Conservation (phyloP, 1,140 invertebrate genomes). For the Drosophila virilis region DNA sequence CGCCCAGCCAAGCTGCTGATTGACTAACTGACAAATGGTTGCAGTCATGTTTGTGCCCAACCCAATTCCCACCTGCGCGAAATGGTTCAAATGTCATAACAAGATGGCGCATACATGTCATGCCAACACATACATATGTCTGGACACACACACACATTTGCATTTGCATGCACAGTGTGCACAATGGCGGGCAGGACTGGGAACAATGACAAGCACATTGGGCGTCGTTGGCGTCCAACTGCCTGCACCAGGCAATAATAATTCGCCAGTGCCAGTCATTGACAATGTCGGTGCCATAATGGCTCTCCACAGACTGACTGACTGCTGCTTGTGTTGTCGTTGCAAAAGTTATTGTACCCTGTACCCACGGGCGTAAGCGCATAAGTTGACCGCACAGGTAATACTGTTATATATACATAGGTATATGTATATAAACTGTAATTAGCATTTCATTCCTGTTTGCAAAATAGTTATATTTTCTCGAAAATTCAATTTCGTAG, state of each 20-base stretch:
- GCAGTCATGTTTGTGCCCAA: constrained; percentile 39
- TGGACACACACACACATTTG: constrained; percentile 13
- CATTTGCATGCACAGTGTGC: constrained; percentile 31
- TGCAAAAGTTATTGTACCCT: background rate
- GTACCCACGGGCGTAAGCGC: background rate
- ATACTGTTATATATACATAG: background rate
- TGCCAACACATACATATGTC: constrained; percentile 13
- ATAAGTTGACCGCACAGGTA: too few species aligned
- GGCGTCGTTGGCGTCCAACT: constrained; percentile 55
- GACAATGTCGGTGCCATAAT: constrained; percentile 78
- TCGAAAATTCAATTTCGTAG: too few species aligned
- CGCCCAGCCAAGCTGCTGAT: constrained; percentile 36
- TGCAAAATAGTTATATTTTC: too few species aligned
- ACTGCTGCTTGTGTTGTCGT: background rate
- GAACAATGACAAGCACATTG: constrained; percentile 48
- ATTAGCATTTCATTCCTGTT: background rate
- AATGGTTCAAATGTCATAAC: constrained; percentile 67
- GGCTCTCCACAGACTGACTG: constrained; percentile 58
- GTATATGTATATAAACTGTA: background rate
- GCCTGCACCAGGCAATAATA: constrained; percentile 74
- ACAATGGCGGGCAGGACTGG: constrained; percentile 29
- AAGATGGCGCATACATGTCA: constrained; percentile 59
- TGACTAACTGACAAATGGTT: constrained; percentile 65
- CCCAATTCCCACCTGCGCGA: constrained; percentile 57
- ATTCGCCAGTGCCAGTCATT: constrained; percentile 72